Conservation (phyloP, 2,797 vertebrate genomes). For the Propithecus perrieri region DNA sequence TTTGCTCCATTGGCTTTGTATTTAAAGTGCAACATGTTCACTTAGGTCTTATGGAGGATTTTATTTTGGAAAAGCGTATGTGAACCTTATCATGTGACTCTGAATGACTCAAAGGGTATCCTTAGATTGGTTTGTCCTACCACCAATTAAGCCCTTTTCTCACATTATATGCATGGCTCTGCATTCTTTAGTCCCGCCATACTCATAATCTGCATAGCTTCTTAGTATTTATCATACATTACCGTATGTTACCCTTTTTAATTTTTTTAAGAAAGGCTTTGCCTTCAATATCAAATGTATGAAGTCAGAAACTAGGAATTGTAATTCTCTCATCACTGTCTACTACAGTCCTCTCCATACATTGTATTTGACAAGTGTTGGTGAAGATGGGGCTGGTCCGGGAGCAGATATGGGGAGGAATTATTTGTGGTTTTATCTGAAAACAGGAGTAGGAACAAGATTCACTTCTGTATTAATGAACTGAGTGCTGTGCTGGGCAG, state of each 20-base stretch:
- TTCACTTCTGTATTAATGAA: background rate
- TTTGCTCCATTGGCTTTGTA: background rate
- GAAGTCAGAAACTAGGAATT: background rate
- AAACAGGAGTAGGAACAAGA: background rate
- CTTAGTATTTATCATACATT: background rate
- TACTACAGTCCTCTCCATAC: background rate
- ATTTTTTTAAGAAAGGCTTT: background rate
- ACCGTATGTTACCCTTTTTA: background rate
- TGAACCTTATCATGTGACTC: background rate
- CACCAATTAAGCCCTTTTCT: accelerated
- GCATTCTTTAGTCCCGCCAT: too few relatives aligned
- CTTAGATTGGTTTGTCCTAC: background rate
- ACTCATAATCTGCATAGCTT: background rate
- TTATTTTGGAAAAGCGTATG: background rate
- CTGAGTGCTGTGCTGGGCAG: background rate
- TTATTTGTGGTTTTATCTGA: background rate
- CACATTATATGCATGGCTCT: background rate
- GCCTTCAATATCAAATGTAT: background rate
- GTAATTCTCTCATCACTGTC: background rate
- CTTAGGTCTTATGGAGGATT: background rate
- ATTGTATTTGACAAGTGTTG: background rate
- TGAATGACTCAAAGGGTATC: background rate
- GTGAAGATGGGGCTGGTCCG: background rate
- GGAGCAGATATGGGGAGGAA: background rate
- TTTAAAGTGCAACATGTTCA: background rate